These are phyloP conservation scores for Mus musculus DNA, from an alignment of 2,113 vertebrate genomes.

Conservation along the genomic window GRCm39 chr4:56156501-56157000, in stretches of 20 bases:
- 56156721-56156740: neutral
- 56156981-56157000: neutral
- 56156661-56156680: neutral
- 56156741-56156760: neutral
- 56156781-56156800: neutral
- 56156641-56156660: neutral
- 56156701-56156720: neutral
- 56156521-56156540: neutral
- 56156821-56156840: neutral
- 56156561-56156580: neutral
- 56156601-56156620: rapidly evolving
- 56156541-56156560: neutral
- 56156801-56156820: neutral
- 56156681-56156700: neutral
- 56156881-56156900: neutral
- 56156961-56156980: neutral
- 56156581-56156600: neutral
- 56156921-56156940: neutral
- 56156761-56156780: neutral
- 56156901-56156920: neutral
- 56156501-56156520: neutral
- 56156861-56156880: neutral
- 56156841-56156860: neutral
- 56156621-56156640: neutral
- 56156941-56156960: neutral